Base-by-base conservation (phyloP, 2,113 vertebrate species). In the Nannospalax galili region DNA sequence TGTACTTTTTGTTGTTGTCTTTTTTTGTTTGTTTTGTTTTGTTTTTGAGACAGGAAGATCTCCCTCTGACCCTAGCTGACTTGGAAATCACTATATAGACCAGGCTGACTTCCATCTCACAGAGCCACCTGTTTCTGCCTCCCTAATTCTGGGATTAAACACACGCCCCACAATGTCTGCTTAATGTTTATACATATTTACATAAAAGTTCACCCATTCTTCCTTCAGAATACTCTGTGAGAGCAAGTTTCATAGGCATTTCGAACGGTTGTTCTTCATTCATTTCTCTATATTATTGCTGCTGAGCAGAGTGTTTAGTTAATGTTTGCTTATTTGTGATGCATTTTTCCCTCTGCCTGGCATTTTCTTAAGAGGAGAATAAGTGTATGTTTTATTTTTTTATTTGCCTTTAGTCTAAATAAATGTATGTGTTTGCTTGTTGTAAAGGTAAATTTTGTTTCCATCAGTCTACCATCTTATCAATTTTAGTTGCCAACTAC, bases 301-400 rank as follows among this genome's bases (percentile, higher is more conserved):
- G 45, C 17, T 22, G 14, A 95, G 6, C 84, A 62, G 40, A 85
- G 1, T 19, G 3, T 14, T 85, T 69, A 15, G 32, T 7, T 94
- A 96, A 89, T 91, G 75, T 30, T 70, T 72, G 60, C 12, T 95
- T 37, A 45, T 28, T 58, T 70, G 7, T 65, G 80, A 24, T 26
- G 1, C 15, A 86, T 74, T 20, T 58, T 74, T 74, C 88, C 48
- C 1, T 58, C 26, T 82, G 0, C 28, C 4, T 75, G 73, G 58
- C 70, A 7, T 74, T 96, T 96, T 19, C 58, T 74, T 72, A 92
- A 73, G 35, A 92, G 17, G 58, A 79, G 5, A 92, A 58, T 64
- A 78, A 7, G 0, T 92, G 3, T 82, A n/a, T 3, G 67, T 64
- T 52, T 75, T 35, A 40, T 89, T 91, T 16, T n/a, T 52, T 96